Evolutionary conservation across 2,888 invertebrate genomes (phyloP), one percentile per base, ranked within the genome.

Genomic region (Dynastes grantii): DNA sequence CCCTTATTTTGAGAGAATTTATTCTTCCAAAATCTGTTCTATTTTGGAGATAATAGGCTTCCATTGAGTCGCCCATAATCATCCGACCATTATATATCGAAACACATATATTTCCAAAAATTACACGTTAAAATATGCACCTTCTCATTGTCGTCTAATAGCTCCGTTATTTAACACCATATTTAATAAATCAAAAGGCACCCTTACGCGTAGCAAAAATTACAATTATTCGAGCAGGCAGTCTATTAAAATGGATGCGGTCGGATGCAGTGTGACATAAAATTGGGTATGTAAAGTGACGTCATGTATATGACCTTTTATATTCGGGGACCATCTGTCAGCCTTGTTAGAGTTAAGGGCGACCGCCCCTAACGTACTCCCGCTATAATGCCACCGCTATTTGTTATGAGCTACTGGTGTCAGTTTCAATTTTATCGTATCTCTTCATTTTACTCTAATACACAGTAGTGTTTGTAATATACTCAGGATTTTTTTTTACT

Each of bases 291-390:
- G 80, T 84, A 81, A 81, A 83, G 81, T 87, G 87, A 87, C 87
- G 87, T 87, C 87, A 87, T 84, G 84, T 85, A 82, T 83, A 86
- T 87, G 87, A 87, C 87, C 87, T 87, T 87, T 87, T 85, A 85
- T 85, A 84, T 85, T 84, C 85, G 84, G 83, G 82, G 83, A 86
- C 86, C 87, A 87, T 87, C 87, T 87, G 87, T 87, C 87, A 87
- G 85, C 83, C 84, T 83, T 84, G 85, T 86, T 85, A 85, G 83
- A 79, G 80, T 80, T 83, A 83, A 83, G 83, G 83, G 84, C 84
- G 82, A 83, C 82, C 82, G 81, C 85, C 85, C 85, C 82, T 58
- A 82, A 79, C 81, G 82, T 80, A 82, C 84, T 85, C 85, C 84
- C 81, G 32, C 83, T 83, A 85, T 86, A 86, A 86, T 86, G 85